Conservation (phyloP, 2,888 invertebrate genomes). For the Folsomia manolachei region DNA sequence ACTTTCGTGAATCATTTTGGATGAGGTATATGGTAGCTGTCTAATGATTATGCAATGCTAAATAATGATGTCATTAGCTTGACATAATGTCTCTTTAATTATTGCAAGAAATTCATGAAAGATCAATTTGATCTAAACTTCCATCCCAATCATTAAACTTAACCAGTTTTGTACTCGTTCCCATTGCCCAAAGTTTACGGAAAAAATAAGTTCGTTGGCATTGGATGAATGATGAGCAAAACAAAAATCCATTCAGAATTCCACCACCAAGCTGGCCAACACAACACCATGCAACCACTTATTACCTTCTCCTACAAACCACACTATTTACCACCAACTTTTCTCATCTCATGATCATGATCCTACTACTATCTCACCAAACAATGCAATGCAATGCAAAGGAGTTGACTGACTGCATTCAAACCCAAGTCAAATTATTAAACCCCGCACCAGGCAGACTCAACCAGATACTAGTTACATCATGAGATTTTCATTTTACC, state of each 20-base stretch:
- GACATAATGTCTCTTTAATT: conserved; percentile 9
- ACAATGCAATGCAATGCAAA: background rate
- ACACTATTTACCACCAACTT: background rate
- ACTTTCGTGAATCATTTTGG: no score
- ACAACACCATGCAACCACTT: background rate
- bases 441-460: background rate
- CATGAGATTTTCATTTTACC: background rate
- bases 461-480: background rate
- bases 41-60: no score
- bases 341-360: background rate
- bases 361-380: background rate
- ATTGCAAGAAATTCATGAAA: conserved; percentile 12
- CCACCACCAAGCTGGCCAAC: background rate
- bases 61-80: conserved; percentile 14
- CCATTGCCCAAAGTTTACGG: background rate
- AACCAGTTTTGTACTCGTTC: conserved; percentile 6
- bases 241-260: conserved; percentile 8
- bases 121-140: conserved; percentile 6
- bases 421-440: background rate
- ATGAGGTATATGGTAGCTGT: no score
- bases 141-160: conserved; percentile 10
- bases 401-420: background rate
- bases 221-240: conserved; percentile 10
- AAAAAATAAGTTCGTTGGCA: conserved; percentile 18
- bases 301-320: background rate